phyloP scores from a whole-genome alignment of 2,797 vertebrate genomes.

The Syndactyla subalaris region DNA sequence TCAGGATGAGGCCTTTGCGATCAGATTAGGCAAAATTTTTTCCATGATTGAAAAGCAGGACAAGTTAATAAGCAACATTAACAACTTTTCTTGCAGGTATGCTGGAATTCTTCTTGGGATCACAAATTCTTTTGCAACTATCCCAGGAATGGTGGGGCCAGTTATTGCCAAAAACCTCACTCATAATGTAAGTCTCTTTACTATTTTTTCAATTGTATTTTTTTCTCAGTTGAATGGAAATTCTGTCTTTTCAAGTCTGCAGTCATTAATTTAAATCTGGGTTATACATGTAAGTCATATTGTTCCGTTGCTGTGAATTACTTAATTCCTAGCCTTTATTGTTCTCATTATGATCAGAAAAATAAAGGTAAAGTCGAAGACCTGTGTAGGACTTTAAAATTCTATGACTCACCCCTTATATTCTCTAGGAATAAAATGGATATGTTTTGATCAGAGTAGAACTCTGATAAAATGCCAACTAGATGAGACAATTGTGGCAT shows the following conservation, averaged over 20 bases:
- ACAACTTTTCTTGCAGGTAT: constrained; percentile 80
- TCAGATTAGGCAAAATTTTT: neutral
- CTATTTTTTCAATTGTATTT: neutral
- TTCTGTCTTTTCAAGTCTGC: neutral
- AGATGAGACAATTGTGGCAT: neutral
- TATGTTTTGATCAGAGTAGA: neutral
- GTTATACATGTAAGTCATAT: neutral
- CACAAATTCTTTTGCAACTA: constrained; percentile 97
- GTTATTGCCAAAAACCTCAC: constrained; percentile 91
- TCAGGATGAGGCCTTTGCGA: neutral
- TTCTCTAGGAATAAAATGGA: neutral
- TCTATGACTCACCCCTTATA: neutral
- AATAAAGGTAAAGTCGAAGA: neutral
- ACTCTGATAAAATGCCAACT: neutral
- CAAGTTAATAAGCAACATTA: neutral
- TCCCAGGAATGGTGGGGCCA: constrained; percentile 96
- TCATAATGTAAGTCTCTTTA: constrained; percentile 82
- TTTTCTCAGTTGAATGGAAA: neutral
- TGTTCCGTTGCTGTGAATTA: neutral
- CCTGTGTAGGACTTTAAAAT: neutral
- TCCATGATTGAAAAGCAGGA: neutral
- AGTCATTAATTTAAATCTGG: neutral
- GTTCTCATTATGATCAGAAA: neutral
- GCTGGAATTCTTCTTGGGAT: constrained; percentile 96
- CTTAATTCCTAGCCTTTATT: neutral